Evolutionary conservation across 1,140 invertebrate genomes (phyloP).

Genomic region (Leucophenga varia): DNA sequence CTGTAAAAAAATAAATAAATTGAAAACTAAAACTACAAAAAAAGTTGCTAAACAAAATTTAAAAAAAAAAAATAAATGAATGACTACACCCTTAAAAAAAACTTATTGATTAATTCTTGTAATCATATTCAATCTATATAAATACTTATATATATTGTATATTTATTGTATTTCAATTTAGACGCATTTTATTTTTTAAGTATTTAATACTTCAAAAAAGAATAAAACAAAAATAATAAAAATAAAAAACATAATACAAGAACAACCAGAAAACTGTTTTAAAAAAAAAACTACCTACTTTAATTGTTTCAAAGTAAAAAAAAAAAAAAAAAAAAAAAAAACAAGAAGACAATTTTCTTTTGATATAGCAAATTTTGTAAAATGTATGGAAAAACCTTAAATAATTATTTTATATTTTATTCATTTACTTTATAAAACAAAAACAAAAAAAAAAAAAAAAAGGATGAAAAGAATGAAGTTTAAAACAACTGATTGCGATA

Average conservation of each 20-base stretch:
- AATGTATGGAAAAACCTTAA: no score
- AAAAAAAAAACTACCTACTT: conserved; percentile 41
- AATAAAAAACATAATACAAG: not conserved
- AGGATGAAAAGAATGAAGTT: not conserved
- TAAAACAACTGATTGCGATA: no score
- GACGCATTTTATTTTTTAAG: conserved; percentile 51
- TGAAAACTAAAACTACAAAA: conserved; percentile 8
- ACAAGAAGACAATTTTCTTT: no score
- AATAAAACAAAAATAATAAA: conserved; percentile 15
- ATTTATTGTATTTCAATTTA: conserved; percentile 31
- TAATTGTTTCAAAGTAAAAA: conserved; percentile 30
- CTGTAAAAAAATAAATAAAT: conserved; percentile 12
- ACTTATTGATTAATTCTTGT: conserved; percentile 30
- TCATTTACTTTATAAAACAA: conserved; percentile 40
- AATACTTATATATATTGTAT: conserved; percentile 8
- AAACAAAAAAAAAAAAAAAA: conserved; percentile 28
- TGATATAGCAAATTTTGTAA: no score
- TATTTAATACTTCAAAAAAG: conserved; percentile 45
- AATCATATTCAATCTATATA: conserved; percentile 18
- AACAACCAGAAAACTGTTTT: conserved; percentile 24
- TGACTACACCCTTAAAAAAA: no score
- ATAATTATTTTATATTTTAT: conserved; percentile 39
- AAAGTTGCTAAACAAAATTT: conserved; percentile 12
- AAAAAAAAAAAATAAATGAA: conserved; percentile 3
- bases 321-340: not conserved